phyloP scores from a whole-genome alignment of 2,797 vertebrate genomes.

The Smutsia temminckii region DNA sequence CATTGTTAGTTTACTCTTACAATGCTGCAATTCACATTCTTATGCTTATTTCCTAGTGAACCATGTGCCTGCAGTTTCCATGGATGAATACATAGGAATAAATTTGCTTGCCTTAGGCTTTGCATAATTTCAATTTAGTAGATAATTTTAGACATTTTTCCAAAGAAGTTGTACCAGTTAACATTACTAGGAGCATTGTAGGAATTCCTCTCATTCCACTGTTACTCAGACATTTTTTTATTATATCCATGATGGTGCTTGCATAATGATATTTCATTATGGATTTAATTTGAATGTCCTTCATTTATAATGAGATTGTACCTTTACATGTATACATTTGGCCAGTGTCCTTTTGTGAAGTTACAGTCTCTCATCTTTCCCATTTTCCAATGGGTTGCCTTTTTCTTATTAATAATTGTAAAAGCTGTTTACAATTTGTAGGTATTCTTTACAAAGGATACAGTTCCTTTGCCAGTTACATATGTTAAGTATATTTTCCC shows the following conservation, averaged over 20 bases:
- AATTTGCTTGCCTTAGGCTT: not conserved
- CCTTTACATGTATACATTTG: not conserved
- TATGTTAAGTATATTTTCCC: not conserved
- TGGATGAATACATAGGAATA: not conserved
- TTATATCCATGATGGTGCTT: not conserved
- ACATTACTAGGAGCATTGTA: not conserved
- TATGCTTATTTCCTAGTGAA: not conserved
- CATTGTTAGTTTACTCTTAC: not conserved
- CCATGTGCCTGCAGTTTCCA: not conserved
- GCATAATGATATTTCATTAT: not conserved
- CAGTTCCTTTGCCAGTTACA: not conserved
- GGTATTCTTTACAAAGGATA: not conserved
- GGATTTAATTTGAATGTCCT: not conserved
- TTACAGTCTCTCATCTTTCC: not conserved
- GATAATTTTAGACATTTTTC: not conserved
- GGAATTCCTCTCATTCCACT: not conserved
- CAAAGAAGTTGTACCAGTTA: not conserved
- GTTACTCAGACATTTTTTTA: not conserved
- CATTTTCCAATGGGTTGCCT: not conserved
- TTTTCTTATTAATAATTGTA: not conserved
- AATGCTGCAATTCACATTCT: not conserved
- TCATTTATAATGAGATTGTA: not conserved
- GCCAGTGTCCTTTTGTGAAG: not conserved
- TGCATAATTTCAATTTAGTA: not conserved
- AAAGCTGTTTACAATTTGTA: not conserved